Evolutionary conservation across 2,888 invertebrate species (phyloP).

Genomic region (Suillia variegata): DNA sequence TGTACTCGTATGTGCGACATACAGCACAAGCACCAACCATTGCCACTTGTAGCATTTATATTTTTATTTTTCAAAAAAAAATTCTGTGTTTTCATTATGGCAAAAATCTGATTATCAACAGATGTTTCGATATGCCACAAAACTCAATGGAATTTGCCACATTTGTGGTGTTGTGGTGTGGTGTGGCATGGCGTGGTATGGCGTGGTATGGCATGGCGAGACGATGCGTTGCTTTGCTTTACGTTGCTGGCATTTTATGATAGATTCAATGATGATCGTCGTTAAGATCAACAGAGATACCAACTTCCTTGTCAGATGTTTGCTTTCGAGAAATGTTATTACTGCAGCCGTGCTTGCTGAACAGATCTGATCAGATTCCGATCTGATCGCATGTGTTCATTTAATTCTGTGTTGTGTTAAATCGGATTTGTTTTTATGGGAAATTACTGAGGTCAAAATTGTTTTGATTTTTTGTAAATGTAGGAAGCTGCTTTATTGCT

Average conservation of each 20-base stretch:
- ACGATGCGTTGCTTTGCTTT: too few relatives aligned
- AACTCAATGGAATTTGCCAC: conserved; percentile 1
- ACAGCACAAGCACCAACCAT: neutral
- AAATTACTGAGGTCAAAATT: neutral
- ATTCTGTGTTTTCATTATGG: neutral
- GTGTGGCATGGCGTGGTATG: too few relatives aligned
- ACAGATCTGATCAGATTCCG: too few relatives aligned
- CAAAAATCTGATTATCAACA: conserved; percentile 1
- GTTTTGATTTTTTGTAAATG: neutral
- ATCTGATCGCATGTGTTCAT: neutral
- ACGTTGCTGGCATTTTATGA: neutral
- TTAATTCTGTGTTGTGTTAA: neutral
- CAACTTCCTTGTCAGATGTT: too few relatives aligned
- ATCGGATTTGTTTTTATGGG: neutral
- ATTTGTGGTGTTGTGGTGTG: neutral
- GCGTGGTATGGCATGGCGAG: too few relatives aligned
- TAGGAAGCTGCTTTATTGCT: too few relatives aligned
- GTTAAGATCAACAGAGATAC: neutral
- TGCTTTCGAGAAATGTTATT: neutral
- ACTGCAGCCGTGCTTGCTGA: too few relatives aligned
- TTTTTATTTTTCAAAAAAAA: neutral
- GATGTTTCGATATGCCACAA: neutral
- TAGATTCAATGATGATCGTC: neutral
- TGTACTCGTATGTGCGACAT: too few relatives aligned
- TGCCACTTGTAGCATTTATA: neutral